phyloP scores from a whole-genome alignment of 2,797 vertebrate genomes.

The Eupleurogrammus muticus region DNA sequence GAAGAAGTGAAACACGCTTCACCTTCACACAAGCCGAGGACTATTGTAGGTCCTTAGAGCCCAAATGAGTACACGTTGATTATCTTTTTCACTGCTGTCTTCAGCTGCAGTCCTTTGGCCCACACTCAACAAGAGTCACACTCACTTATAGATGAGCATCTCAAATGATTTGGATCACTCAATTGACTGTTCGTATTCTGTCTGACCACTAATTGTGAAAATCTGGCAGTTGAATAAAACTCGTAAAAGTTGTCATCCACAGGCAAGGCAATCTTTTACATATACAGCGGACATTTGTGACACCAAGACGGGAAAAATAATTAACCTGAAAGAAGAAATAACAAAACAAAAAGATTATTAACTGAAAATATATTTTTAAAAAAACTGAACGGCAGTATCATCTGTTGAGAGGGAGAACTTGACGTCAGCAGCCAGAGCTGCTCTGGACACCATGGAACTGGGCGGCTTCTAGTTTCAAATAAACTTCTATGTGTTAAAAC shows the following conservation, averaged over 20 bases:
- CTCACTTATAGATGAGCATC: neutral
- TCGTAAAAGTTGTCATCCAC: constrained; percentile 43
- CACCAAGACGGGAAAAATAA: constrained; percentile 36
- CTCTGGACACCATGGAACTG: constrained; percentile 49
- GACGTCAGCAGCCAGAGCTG: constrained; percentile 38
- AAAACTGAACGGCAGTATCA: constrained; percentile 56
- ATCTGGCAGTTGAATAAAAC: constrained; percentile 47
- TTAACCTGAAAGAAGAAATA: constrained; percentile 29
- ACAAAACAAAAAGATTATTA: constrained; percentile 11
- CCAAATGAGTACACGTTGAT: constrained; percentile 25
- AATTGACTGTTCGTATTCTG: constrained; percentile 23
- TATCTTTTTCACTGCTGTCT: constrained; percentile 44
- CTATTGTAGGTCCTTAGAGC: constrained; percentile 47
- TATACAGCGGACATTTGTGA: constrained; percentile 37
- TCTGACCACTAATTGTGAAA: constrained; percentile 39
- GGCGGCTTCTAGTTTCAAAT: constrained; percentile 40
- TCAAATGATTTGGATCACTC: constrained; percentile 33
- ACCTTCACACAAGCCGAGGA: constrained; percentile 32
- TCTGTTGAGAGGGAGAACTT: constrained; percentile 39
- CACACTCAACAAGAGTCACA: constrained; percentile 42
- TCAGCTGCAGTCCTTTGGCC: constrained; percentile 63
- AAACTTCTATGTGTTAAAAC: constrained; percentile 19
- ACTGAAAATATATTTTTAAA: constrained; percentile 15
- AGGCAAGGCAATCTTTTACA: constrained; percentile 47
- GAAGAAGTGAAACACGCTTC: constrained; percentile 58